phyloP scores from a whole-genome alignment of 2,113 vertebrate species.

The Phalacrocorax pelagicus region DNA sequence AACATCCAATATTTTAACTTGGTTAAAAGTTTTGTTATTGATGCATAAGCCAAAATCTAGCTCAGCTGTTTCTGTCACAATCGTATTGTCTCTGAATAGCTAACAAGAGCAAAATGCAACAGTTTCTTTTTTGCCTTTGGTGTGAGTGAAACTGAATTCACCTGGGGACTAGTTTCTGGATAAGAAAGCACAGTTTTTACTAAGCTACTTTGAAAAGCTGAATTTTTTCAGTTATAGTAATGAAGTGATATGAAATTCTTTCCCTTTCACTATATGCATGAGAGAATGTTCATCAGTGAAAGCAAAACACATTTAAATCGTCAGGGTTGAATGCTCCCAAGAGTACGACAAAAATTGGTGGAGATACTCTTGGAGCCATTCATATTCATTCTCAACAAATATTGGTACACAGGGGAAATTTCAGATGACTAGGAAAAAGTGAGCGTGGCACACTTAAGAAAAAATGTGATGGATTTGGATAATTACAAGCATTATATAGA shows the following conservation, averaged over 20 bases:
- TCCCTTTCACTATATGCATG: background rate
- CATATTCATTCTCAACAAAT: background rate
- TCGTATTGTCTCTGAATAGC: background rate
- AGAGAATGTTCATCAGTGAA: background rate
- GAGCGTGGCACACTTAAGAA: background rate
- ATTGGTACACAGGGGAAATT: background rate
- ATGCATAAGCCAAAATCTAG: background rate
- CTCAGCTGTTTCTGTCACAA: background rate
- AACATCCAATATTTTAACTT: background rate
- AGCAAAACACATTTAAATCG: conserved; percentile 27
- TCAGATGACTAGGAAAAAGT: background rate
- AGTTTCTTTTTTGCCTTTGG: background rate
- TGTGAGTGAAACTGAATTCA: background rate
- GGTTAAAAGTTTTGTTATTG: background rate
- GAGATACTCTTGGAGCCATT: background rate
- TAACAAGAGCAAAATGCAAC: background rate
- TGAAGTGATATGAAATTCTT: background rate
- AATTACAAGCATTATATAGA: background rate
- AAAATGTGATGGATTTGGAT: background rate
- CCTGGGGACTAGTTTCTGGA: background rate
- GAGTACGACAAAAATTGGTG: background rate
- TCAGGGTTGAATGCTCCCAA: background rate
- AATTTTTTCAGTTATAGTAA: background rate
- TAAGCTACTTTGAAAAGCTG: background rate
- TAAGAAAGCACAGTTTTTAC: background rate